Base-by-base conservation (phyloP, 2,888 invertebrate genomes). In the Zaprionus lineosus region DNA sequence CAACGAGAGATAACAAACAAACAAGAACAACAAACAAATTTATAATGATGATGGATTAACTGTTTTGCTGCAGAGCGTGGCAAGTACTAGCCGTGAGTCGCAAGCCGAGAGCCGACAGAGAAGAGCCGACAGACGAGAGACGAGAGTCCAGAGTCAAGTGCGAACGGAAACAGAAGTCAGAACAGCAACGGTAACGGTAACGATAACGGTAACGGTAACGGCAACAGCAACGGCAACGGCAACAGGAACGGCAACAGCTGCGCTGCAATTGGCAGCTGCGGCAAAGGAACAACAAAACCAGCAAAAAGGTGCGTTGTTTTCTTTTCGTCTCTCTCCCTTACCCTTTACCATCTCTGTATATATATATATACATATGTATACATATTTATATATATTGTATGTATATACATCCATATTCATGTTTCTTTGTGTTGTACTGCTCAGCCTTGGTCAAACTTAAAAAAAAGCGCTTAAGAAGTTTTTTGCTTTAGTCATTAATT, bases 31-130 rank as follows among this genome's bases (percentile, higher is more conserved):
- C 43, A 57, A 55, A 51, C 44, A 67, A 78, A 73, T 76, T 67
- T 74, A 73, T 83, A 73, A 83, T 76, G 81, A 83, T 83, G 84
- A 79, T 76, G 81, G 81, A 79, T 79, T 79, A 76, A 79, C 81
- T 73, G 84, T 41, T 76, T 58, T 66, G 28, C 63, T 69, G 52
- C 64, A 63, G 64, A 51, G 47, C 55, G 34, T 28, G 29, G 46
- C 34, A 37, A 48, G 37, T 48, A 24, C 28, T 29, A 58, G 43
- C 31, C 43, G 40, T 48, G 40, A 59, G 18, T 63, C n/a, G n/a
- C n/a, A n/a, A n/a, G n/a, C n/a, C n/a, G n/a, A n/a, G n/a, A n/a
- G n/a, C n/a, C n/a, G n/a, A n/a, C n/a, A n/a, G n/a, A n/a, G n/a
- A n/a, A n/a, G n/a, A n/a, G n/a, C n/a, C n/a, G n/a, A n/a, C n/a